Conservation (phyloP, 2,888 invertebrate genomes). For the Graphium colonna region DNA sequence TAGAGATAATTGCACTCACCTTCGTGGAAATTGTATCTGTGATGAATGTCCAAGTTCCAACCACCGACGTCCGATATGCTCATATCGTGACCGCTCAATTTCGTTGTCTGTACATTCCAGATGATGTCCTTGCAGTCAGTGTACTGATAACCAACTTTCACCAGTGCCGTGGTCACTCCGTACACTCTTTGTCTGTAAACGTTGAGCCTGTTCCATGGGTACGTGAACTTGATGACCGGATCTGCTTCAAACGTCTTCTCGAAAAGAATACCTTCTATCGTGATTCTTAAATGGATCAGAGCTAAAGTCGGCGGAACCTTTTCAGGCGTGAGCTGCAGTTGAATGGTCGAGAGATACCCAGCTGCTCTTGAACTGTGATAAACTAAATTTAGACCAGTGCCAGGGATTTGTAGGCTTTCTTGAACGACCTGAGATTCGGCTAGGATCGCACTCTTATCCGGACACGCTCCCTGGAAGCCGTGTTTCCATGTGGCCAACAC, state of each 20-base stretch:
- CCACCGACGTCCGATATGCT: slow-evolving; percentile 98
- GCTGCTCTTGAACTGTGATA: slow-evolving; percentile 97
- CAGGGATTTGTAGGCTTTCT: slow-evolving; percentile 96
- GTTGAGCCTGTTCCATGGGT: slow-evolving; percentile 97
- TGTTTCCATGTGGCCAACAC: slow-evolving; percentile 97
- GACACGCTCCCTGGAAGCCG: slow-evolving; percentile 96
- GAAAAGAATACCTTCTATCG: slow-evolving; percentile 96
- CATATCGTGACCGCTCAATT: slow-evolving; percentile 97
- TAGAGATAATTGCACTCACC: no score
- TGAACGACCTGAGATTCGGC: slow-evolving; percentile 97
- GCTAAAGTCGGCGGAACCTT: slow-evolving; percentile 88
- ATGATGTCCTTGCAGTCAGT: slow-evolving; percentile 94
- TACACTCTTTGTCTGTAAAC: slow-evolving; percentile 98
- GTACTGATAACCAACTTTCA: slow-evolving; percentile 98
- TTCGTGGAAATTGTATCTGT: slow-evolving; percentile 98
- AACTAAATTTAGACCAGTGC: slow-evolving; percentile 95
- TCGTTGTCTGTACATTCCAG: slow-evolving; percentile 98
- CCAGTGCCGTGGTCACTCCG: slow-evolving; percentile 96
- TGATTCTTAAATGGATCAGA: slow-evolving; percentile 94
- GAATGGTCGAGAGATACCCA: slow-evolving; percentile 95
- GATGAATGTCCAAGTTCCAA: slow-evolving; percentile 99
- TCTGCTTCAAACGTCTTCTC: slow-evolving; percentile 97
- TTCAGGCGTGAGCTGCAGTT: slow-evolving; percentile 93
- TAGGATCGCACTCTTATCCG: slow-evolving; percentile 93
- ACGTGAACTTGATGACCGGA: slow-evolving; percentile 97